Evolutionary conservation across 2,888 invertebrate species (phyloP), one percentile per base, ranked within the genome.

Genomic region (Laothoe populi): DNA sequence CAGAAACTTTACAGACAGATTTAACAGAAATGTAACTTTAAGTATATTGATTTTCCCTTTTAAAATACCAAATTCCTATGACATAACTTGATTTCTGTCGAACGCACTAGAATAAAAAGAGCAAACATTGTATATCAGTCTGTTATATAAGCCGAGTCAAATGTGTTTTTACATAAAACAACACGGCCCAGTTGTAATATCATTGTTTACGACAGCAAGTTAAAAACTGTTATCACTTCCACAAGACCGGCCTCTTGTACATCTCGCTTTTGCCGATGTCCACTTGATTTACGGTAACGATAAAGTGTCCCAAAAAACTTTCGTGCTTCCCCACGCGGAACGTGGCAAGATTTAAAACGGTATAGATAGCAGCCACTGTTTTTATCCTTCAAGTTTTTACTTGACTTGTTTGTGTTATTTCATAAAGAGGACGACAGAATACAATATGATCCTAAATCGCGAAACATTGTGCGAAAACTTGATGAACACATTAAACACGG

Each of bases 201-300:
- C 76, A 68, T 83, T 87, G 85, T 88, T 86, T 87, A 87, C 80
- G 79, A 70, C 66, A 69, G 73, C 71, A 79, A 84, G 78, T 86
- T 82, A 77, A 77, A 78, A 85, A 84, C 77, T 86, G 84, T 87
- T 88, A 88, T 88, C 87, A 84, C 86, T 82, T 81, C 75, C 75
- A 78, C 80, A 79, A 80, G 81, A 81, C 81, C 75, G 75, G 76
- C 65, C 77, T 75, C 62, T 63, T 62, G 82, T 82, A 83, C 85
- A 83, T 86, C 83, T 76, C 74, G 73, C 81, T 77, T 79, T 82
- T 76, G 72, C 80, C 85, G 79, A 83, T 86, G 88, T 87, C 87
- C 88, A 83, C 85, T 84, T 88, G 88, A 89, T 89, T 88, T 89
- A 89, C 87, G 78, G 74, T 82, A 78, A 82, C 82, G 88, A 89